Evolutionary conservation across 2,888 invertebrate genomes (phyloP).

Genomic region (Orgyia antiqua): DNA sequence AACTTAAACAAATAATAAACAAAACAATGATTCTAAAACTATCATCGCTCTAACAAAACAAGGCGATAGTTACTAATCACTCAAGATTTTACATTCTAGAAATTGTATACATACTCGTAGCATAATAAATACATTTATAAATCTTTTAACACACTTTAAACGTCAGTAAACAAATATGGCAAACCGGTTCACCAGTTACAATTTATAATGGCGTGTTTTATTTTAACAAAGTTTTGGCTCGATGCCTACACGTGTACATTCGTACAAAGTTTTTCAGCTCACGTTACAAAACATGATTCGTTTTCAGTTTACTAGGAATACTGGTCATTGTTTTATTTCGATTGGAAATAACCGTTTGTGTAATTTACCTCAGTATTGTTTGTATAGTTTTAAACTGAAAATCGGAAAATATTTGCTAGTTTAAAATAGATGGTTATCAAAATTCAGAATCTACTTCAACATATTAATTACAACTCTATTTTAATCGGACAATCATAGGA

Average conservation of each 20-base stretch:
- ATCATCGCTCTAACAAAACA: too few relatives aligned
- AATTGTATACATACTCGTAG: too few relatives aligned
- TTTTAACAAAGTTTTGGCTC: slow-evolving; percentile 42
- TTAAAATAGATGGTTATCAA: too few relatives aligned
- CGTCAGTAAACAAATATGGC: slow-evolving; percentile 20
- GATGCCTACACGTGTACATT: slow-evolving; percentile 50
- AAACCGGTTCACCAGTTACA: slow-evolving; percentile 19
- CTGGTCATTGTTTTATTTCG: slow-evolving; percentile 30
- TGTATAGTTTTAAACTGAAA: not conserved
- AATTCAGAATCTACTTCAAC: too few relatives aligned
- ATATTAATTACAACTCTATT: too few relatives aligned
- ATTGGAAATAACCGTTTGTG: slow-evolving; percentile 14
- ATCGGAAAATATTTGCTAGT: too few relatives aligned
- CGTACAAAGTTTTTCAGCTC: slow-evolving; percentile 34
- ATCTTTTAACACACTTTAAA: slow-evolving; percentile 12
- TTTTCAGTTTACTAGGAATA: slow-evolving; percentile 34
- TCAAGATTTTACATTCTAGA: too few relatives aligned
- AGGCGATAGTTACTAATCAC: too few relatives aligned
- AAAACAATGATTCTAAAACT: too few relatives aligned
- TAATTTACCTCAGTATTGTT: not conserved
- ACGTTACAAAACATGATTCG: slow-evolving; percentile 43
- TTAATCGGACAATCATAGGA: too few relatives aligned
- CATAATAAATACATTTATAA: slow-evolving; percentile 15
- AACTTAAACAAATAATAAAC: too few relatives aligned
- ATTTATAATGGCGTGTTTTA: slow-evolving; percentile 28